Conservation (phyloP, 2,888 invertebrate species). For the Julus scanicus region DNA sequence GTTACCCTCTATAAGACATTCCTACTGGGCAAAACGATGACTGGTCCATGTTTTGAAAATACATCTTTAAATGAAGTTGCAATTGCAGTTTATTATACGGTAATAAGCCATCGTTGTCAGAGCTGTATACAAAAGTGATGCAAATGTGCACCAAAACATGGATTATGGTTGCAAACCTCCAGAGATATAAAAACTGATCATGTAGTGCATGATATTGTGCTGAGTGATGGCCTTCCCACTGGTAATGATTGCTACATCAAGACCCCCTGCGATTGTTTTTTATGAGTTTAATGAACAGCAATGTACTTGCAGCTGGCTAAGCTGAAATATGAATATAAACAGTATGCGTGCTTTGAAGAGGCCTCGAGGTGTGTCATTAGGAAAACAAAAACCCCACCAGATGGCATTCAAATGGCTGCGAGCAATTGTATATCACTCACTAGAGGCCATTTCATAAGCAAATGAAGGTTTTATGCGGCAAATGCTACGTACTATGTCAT, state of each 20-base stretch:
- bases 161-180: neutral
- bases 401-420: neutral
- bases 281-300: neutral
- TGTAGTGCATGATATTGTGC: neutral
- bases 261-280: neutral
- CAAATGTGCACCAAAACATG: neutral
- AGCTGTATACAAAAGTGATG: too few relatives aligned
- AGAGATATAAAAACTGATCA: neutral
- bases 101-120: too few relatives aligned
- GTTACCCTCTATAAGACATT: too few relatives aligned
- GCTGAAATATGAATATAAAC: neutral
- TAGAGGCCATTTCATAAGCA: neutral
- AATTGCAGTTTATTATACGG: too few relatives aligned
- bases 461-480: neutral
- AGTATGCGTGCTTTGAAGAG: conserved; percentile 19
- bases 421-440: conserved; percentile 12
- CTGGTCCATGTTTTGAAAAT: too few relatives aligned
- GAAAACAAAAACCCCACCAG: neutral
- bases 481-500: neutral
- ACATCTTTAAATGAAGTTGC: too few relatives aligned
- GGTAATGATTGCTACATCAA: neutral
- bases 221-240: neutral
- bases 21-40: too few relatives aligned
- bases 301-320: neutral
- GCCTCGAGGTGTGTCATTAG: conserved; percentile 28